phyloP scores from a whole-genome alignment of 2,888 invertebrate species.

The Troides oblongomaculatus region DNA sequence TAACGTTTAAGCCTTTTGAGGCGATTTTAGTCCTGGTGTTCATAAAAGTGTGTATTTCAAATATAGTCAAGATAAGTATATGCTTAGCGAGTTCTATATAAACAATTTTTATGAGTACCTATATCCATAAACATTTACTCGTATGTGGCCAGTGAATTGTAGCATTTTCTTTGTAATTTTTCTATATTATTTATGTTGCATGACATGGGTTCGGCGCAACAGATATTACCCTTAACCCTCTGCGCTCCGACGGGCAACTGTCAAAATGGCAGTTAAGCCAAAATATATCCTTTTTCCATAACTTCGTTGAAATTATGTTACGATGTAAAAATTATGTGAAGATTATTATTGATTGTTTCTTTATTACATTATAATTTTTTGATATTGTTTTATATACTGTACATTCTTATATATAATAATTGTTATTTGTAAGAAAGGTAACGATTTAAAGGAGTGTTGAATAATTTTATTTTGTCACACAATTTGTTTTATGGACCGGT shows the following conservation, averaged over 20 bases:
- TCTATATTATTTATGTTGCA: conserved; percentile 55
- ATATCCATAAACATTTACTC: no score
- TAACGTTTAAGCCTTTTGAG: conserved; percentile 20
- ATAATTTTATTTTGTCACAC: no score
- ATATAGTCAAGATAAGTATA: conserved; percentile 23
- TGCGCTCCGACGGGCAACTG: conserved; percentile 60
- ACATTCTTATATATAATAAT: no score
- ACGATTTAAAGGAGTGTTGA: no score
- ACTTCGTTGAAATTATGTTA: conserved; percentile 35
- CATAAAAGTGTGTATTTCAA: conserved; percentile 20
- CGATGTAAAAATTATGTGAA: conserved; percentile 5
- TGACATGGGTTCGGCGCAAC: conserved; percentile 70
- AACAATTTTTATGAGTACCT: conserved; percentile 12
- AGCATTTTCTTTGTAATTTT: conserved; percentile 60
- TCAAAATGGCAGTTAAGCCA: conserved; percentile 65
- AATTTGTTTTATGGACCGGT: no score
- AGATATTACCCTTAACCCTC: conserved; percentile 49
- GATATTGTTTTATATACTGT: no score
- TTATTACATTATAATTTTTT: not conserved
- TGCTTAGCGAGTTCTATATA: conserved; percentile 12
- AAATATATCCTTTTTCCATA: conserved; percentile 43
- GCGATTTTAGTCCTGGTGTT: conserved; percentile 19
- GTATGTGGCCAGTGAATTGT: conserved; percentile 35
- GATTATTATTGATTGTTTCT: not conserved
- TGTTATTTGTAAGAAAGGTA: no score